Evolutionary conservation across 2,113 vertebrate species (phyloP).

Genomic region (Hippocampus abdominalis): DNA sequence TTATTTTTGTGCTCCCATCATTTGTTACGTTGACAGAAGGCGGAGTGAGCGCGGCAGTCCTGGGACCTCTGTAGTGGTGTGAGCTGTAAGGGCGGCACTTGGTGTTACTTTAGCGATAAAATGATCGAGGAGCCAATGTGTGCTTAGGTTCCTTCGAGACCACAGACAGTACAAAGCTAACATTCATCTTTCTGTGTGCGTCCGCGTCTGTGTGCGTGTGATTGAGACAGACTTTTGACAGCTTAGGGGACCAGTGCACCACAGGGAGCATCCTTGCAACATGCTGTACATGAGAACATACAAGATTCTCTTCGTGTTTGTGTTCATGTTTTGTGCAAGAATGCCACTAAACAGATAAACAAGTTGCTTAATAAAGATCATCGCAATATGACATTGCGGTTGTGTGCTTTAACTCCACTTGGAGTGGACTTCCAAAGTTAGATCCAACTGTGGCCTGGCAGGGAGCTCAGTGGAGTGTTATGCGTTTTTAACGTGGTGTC

Average conservation of each 20-base stretch:
- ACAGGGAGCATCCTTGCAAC: slow-evolving; percentile 26
- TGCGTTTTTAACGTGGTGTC: slow-evolving; percentile 63
- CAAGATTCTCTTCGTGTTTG: slow-evolving; percentile 27
- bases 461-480: slow-evolving; percentile 35
- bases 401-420: not conserved
- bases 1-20: slow-evolving; percentile 37
- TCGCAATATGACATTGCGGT: slow-evolving; percentile 43
- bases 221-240: slow-evolving; percentile 42
- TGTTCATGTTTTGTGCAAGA: slow-evolving; percentile 3
- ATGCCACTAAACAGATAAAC: slow-evolving; percentile 31
- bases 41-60: slow-evolving; percentile 27
- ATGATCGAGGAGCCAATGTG: slow-evolving; percentile 51
- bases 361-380: slow-evolving; percentile 29
- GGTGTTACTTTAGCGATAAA: slow-evolving; percentile 38
- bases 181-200: slow-evolving; percentile 37
- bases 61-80: slow-evolving; percentile 38
- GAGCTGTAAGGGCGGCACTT: slow-evolving; percentile 29
- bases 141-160: slow-evolving; percentile 44
- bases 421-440: slow-evolving; percentile 57
- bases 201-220: slow-evolving; percentile 12
- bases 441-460: slow-evolving; percentile 27
- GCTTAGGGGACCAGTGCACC: slow-evolving; percentile 28
- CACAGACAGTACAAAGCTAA: slow-evolving; percentile 34
- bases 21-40: slow-evolving; percentile 54
- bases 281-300: slow-evolving; percentile 24